Percentiles rank a stretch among this genome's conserved stretches.
phyloP scores from a whole-genome alignment of 1,140 invertebrate genomes.

The Contarinia nasturtii region DNA sequence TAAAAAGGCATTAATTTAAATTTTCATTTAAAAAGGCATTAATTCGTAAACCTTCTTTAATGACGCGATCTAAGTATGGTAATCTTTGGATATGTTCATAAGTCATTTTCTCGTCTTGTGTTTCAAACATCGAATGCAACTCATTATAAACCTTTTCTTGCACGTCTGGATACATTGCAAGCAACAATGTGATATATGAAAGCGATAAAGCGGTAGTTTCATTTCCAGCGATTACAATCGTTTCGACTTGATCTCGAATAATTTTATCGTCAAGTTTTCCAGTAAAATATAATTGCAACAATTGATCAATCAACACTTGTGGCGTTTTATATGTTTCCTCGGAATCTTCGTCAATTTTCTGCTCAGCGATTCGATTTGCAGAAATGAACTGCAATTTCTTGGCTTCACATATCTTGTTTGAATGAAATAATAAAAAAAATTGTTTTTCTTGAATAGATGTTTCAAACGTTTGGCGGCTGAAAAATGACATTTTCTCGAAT shows the following conservation, averaged over 20 bases:
- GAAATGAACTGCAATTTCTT: background rate
- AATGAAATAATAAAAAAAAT: too few species aligned
- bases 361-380: background rate
- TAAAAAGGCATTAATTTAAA: too few species aligned
- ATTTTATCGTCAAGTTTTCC: background rate
- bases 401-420: background rate
- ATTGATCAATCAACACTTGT: background rate
- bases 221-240: background rate
- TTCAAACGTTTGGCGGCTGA: too few species aligned
- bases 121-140: slow-evolving; percentile 27
- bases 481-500: too few species aligned
- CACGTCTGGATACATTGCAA: slow-evolving; percentile 14
- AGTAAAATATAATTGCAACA: background rate
- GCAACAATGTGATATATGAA: slow-evolving; percentile 7
- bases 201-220: background rate
- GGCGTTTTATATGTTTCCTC: background rate
- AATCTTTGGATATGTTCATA: slow-evolving; percentile 34
- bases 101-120: slow-evolving; percentile 15
- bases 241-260: background rate
- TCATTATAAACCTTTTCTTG: slow-evolving; percentile 34
- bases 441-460: too few species aligned
- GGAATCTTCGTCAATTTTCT: background rate
- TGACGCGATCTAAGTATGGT: slow-evolving; percentile 37
- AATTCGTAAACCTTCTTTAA: slow-evolving; percentile 51
- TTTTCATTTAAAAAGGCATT: too few species aligned